phyloP scores from a whole-genome alignment of 1,140 invertebrate species.

The Ceratoteleas bidentatus region DNA sequence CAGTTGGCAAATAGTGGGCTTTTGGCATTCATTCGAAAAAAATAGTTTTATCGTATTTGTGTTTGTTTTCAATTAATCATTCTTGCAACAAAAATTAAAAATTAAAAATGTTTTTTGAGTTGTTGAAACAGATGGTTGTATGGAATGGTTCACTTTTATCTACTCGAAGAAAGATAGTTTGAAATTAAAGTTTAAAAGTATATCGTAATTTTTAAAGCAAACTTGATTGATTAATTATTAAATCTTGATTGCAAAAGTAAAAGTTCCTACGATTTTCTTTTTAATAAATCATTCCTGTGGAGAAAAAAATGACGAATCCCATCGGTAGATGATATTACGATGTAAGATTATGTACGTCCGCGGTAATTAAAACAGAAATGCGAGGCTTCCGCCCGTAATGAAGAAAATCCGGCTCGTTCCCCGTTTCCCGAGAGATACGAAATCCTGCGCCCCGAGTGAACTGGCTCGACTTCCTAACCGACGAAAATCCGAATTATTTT shows the following conservation, averaged over 20 bases:
- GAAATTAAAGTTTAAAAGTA: too few species aligned
- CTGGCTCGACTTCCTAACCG: conserved; percentile 22
- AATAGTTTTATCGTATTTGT: too few species aligned
- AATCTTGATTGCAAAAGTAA: background rate
- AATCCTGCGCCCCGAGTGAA: conserved; percentile 67
- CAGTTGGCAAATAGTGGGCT: background rate
- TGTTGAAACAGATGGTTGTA: too few species aligned
- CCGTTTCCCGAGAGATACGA: conserved; percentile 62
- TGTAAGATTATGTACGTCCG: conserved; percentile 58
- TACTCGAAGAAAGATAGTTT: too few species aligned
- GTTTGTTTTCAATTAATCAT: too few species aligned
- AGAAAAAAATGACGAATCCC: conserved; percentile 4
- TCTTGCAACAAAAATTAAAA: too few species aligned
- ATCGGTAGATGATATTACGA: conserved; percentile 14
- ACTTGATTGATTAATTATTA: background rate
- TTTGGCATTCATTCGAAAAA: too few species aligned
- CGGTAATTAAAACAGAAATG: conserved; percentile 75
- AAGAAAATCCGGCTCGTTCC: conserved; percentile 75
- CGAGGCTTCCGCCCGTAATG: conserved; percentile 64
- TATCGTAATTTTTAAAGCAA: background rate
- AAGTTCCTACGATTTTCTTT: background rate
- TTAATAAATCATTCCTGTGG: background rate
- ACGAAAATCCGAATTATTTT: conserved; percentile 69
- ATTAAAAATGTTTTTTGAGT: too few species aligned
- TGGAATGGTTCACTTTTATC: too few species aligned